These are phyloP conservation scores for Melangyna quadrimaculata DNA, from an alignment of 2,888 invertebrate species.

Conservation along the genomic window DNA sequence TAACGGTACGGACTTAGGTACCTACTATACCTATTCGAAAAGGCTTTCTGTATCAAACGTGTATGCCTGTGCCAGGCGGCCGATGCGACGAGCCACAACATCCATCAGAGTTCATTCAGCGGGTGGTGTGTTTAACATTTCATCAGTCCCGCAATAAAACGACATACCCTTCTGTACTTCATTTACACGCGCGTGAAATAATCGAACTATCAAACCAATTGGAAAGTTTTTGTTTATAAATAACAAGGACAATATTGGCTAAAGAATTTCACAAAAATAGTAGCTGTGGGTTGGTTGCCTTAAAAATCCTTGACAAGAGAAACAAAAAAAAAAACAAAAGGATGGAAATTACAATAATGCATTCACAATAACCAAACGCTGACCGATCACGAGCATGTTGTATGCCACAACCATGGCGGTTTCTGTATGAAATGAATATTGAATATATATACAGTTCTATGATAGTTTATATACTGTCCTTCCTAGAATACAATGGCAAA, in stretches of 20 bases:
- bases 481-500: background rate
- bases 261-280: background rate
- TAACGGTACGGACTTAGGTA: no score
- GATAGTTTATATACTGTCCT: background rate
- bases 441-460: background rate
- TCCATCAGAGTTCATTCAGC: constrained; percentile 47
- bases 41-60: background rate
- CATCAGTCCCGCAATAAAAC: constrained; percentile 35
- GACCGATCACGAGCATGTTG: constrained; percentile 44
- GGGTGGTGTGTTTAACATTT: constrained; percentile 41
- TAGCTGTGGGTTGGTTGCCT: background rate
- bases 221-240: background rate
- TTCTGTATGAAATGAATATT: background rate
- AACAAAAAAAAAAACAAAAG: background rate
- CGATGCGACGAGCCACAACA: constrained; percentile 8
- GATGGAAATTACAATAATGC: constrained; percentile 28
- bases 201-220: constrained; percentile 14
- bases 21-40: no score
- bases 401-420: constrained; percentile 14
- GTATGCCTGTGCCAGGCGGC: no score
- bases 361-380: constrained; percentile 36
- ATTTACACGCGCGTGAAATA: constrained; percentile 18
- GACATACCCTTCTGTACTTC: background rate
- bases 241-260: background rate
- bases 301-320: background rate